Evolutionary conservation across 1,140 invertebrate species (phyloP).

Genomic region (Sminthurides bifidus): DNA sequence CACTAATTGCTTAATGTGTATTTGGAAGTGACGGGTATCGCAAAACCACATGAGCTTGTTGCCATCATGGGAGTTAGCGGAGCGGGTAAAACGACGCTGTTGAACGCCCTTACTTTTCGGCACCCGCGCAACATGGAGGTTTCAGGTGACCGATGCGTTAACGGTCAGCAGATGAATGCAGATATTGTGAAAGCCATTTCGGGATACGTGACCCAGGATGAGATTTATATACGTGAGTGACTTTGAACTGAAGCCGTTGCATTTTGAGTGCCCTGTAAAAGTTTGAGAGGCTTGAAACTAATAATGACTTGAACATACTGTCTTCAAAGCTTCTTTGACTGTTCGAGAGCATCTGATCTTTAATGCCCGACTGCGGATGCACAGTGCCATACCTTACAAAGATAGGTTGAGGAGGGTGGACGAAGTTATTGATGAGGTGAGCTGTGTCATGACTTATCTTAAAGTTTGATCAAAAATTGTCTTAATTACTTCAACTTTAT

Average conservation of each 20-base stretch:
- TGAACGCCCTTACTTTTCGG: constrained; percentile 79
- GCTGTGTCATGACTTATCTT: constrained; percentile 5
- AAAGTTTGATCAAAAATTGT: background rate
- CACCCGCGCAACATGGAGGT: constrained; percentile 53
- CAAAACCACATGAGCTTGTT: constrained; percentile 74
- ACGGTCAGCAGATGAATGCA: constrained; percentile 2
- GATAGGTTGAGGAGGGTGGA: constrained; percentile 72
- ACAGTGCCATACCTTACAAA: constrained; percentile 56
- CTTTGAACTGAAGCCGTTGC: too few relatives aligned
- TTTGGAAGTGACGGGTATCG: constrained; percentile 65
- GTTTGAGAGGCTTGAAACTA: background rate
- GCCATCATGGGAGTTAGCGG: constrained; percentile 82
- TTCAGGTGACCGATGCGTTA: constrained; percentile 46
- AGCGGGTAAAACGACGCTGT: constrained; percentile 87
- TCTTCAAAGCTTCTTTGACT: background rate
- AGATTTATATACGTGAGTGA: constrained; percentile 85
- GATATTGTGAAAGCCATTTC: constrained; percentile 37
- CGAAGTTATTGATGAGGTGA: constrained; percentile 75
- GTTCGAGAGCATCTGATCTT: constrained; percentile 17
- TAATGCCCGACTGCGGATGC: constrained; percentile 85
- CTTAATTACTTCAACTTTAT: background rate
- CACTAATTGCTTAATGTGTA: too few relatives aligned
- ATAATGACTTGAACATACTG: background rate
- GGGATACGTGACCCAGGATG: constrained; percentile 91
- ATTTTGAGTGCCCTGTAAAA: constrained; percentile 59